These are phyloP conservation scores for Chironex yamaguchii DNA, from an alignment of 30 jellyfish, hydroid and myxozoan genomes.

Conservation along the genomic window DNA sequence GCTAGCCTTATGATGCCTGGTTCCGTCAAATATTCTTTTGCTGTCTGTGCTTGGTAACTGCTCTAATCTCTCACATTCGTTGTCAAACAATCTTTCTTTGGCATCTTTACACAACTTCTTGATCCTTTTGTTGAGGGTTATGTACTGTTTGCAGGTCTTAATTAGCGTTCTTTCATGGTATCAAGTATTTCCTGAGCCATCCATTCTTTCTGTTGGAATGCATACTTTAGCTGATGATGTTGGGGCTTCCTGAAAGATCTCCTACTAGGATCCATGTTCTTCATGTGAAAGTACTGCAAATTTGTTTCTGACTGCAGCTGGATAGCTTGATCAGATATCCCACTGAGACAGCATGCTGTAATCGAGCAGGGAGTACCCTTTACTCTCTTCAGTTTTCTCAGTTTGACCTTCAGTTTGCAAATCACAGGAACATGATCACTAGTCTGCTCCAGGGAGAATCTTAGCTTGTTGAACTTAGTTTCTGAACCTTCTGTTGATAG, in stretches of 20 bases:
- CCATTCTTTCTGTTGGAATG: constrained; percentile 5
- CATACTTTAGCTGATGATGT: too few relatives aligned
- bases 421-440: not conserved
- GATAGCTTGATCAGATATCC: constrained; percentile 3
- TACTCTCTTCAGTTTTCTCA: not conserved
- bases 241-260: constrained; percentile 1
- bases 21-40: too few relatives aligned
- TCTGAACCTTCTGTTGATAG: constrained; percentile 1
- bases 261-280: not conserved
- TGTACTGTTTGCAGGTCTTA: not conserved
- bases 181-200: constrained; percentile 34
- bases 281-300: not conserved
- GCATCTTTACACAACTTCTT: too few relatives aligned
- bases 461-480: not conserved
- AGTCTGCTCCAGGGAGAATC: constrained; percentile 36
- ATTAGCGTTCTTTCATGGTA: constrained; percentile 12
- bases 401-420: not conserved
- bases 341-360: not conserved
- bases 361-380: not conserved
- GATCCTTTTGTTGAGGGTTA: too few relatives aligned
- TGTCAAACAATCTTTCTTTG: too few relatives aligned
- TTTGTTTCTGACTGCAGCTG: too few relatives aligned
- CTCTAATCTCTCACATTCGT: too few relatives aligned
- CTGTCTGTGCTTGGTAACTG: too few relatives aligned
- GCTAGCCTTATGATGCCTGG: too few relatives aligned